Evolutionary conservation across 2,797 vertebrate genomes (phyloP), one percentile per base, ranked within the genome.

Genomic region (Sebastes dallii): DNA sequence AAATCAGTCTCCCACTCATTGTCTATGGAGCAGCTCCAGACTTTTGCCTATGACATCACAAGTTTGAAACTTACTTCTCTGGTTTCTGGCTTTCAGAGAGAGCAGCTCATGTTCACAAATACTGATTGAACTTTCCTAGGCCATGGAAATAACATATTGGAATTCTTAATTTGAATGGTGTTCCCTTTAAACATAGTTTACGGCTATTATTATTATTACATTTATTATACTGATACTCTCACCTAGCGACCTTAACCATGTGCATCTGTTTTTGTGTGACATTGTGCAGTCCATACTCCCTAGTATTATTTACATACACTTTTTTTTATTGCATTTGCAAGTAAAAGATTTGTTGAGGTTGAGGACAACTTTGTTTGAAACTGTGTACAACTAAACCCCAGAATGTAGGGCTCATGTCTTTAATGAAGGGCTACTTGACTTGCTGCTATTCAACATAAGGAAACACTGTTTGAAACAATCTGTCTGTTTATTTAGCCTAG

Each of bases 251-350:
- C 1, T n/a, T 7, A 46, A 13, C 3, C 32, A 14, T 34, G 14
- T 34, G 7, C 42, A 14, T 27, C 20, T 22, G 12, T 20, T 62
- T 30, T 6, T 20, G 58, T 18, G 12, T 4, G 29, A 50, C 55
- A 29, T 4, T 1, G 2, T 18, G 12, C 13, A 30, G 58, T 13
- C 10, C 20, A 0, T 16, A 7, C 20, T 14, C 11, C n/a, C 1
- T 7, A 8, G 22, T 58, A 54, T 36, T 25, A n/a, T 20, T 34
- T 9, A 25, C 1, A 1, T 1, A 20, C 5, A 9, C 3, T 56
- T 66, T 18, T 66, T 18, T 4, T 55, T 2, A 5, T 20, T 11
- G 7, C 2, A 54, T 29, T 39, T 59, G 34, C 39, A 60, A 25
- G 6, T 67, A 27, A 54, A 68, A 27, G 2, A 56, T 46, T 6